Evolutionary conservation across 2,888 invertebrate genomes (phyloP), one percentile per base, ranked within the genome.

Genomic region (Cyrtodaria siliqua): DNA sequence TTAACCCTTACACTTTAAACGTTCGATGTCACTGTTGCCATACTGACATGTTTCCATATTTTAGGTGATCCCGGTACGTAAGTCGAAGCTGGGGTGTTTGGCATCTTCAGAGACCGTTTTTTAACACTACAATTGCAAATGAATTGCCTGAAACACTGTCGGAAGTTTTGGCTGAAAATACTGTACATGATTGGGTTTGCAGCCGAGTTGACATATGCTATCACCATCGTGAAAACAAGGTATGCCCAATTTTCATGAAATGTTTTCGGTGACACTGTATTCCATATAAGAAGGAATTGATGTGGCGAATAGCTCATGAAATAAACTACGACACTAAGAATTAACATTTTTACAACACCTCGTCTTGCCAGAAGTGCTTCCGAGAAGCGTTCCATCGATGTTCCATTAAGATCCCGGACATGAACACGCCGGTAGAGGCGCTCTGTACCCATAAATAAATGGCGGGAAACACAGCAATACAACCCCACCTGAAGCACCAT

Each of bases 241-340:
- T 87, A 89, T 0, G 89, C 80, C 92, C 92, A 92, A 16, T 87
- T 91, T 47, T 89, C 87, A 55, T 90, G 90, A 73, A 93, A 91
- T 4, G 86, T 85, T 4, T 83, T 80, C 1, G 80, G 77, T 8
- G 89, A 82, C 50, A 92, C 76, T 0, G 90, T 91, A 59, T 89
- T 89, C 83, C 91, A 92, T 38, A 93, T 72, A 0, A 93, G 87
- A 18, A 92, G 80, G 8, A 91, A 88, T 74, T 94, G 93, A 33
- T 93, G 92, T 1, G 94, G 94, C 1, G 93, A 93, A 84, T 94
- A 94, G 84, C 93, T 93, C 38, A 93, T 67, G 82, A 94, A 93
- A 84, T 94, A 94, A 24, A 94, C 91, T 42, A 91, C 77, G 57
- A 93, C 93, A 77, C 93, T 93, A 14, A 92, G 89, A 16, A 93